A percentile compares a stretch with the other conserved stretches of the same genome.
Conservation (phyloP, 2,797 vertebrate species). For the Rachycentron canadum region DNA sequence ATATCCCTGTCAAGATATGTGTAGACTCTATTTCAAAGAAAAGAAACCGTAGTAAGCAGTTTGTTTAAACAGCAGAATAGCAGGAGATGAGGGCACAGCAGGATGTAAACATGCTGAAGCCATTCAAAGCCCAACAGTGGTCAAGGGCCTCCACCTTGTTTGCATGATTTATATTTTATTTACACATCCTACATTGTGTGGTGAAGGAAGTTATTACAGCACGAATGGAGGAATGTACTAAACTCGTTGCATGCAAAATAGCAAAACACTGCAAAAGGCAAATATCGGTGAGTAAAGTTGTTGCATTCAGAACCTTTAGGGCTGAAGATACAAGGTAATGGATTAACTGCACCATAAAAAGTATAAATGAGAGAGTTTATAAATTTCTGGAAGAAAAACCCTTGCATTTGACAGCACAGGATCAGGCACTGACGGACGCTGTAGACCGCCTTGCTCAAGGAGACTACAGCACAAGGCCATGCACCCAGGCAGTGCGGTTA, state of each 20-base stretch:
- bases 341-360: background rate
- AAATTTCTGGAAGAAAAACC: background rate
- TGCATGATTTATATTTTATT: slow-evolving; percentile 22
- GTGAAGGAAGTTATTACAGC: background rate
- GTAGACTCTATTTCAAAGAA: background rate
- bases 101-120: slow-evolving; percentile 12
- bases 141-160: background rate
- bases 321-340: background rate
- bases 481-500: slow-evolving; percentile 25
- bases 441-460: background rate
- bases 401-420: background rate
- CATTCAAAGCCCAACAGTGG: slow-evolving; percentile 1
- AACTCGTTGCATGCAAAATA: slow-evolving; percentile 7
- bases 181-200: background rate
- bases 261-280: slow-evolving; percentile 1
- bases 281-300: background rate
- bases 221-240: background rate
- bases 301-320: background rate
- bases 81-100: background rate
- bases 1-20: too few species aligned
- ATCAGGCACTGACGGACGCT: background rate
- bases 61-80: background rate
- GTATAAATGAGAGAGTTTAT: background rate
- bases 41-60: background rate
- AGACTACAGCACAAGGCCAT: slow-evolving; percentile 8